A percentile compares a stretch with the other conserved stretches of the same genome.
Evolutionary conservation across 2,113 vertebrate species (phyloP).

Genomic region (Cyrtonyx montezumae): DNA sequence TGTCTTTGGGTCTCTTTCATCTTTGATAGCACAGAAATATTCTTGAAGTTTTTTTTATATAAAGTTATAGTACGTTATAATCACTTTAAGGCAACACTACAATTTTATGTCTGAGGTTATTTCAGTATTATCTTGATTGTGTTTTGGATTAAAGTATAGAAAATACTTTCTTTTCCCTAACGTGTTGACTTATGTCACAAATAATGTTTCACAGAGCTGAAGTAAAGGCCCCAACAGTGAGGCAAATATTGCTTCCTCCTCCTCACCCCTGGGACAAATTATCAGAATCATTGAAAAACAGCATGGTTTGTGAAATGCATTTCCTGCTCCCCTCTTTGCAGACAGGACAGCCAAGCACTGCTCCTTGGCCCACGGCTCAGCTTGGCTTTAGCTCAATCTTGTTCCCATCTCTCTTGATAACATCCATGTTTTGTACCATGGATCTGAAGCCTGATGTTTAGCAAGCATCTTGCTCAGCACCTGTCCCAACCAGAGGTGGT

Average conservation of each 20-base stretch:
- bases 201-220: not conserved
- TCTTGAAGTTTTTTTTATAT: not conserved
- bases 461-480: not conserved
- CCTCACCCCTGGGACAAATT: not conserved
- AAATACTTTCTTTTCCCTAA: not conserved
- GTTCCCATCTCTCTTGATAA: not conserved
- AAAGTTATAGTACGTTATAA: not conserved
- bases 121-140: not conserved
- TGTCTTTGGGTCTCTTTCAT: not conserved
- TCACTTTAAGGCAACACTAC: not conserved
- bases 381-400: not conserved
- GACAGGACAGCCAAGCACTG: accelerated
- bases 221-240: not conserved
- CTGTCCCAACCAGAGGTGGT: not conserved
- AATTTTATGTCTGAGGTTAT: not conserved
- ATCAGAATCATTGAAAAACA: not conserved
- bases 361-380: not conserved
- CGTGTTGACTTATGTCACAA: not conserved
- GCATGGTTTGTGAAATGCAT: not conserved
- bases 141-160: not conserved
- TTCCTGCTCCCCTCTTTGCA: not conserved
- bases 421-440: accelerated
- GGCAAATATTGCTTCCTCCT: not conserved
- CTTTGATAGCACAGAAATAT: not conserved
- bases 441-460: not conserved